Conservation (phyloP, 2,888 invertebrate species). For the Mesorhabditis spiculigera region DNA sequence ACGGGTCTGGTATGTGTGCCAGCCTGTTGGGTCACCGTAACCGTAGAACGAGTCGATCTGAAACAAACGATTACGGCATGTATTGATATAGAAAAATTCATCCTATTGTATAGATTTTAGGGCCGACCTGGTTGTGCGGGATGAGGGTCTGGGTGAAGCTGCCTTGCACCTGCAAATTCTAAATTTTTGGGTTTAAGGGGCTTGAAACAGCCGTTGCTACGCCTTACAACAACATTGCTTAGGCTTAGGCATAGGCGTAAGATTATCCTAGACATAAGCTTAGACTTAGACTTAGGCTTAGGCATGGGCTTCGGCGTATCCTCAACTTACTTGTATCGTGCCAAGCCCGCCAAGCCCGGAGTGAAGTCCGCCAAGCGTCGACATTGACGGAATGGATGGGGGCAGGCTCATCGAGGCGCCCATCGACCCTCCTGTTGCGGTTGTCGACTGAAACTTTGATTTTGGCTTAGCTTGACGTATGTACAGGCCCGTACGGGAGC, state of each 20-base stretch:
- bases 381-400: constrained; percentile 4
- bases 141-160: background rate
- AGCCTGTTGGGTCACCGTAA: constrained; percentile 20
- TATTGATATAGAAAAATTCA: no score
- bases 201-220: background rate
- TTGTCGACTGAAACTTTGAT: background rate
- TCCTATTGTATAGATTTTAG: no score
- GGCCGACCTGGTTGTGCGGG: background rate
- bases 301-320: no score
- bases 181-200: background rate
- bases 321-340: background rate
- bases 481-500: no score
- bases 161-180: background rate
- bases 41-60: constrained; percentile 27
- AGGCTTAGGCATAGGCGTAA: background rate
- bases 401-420: background rate
- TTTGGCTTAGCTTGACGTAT: no score
- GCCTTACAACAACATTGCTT: background rate
- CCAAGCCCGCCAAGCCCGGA: background rate
- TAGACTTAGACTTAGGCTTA: no score
- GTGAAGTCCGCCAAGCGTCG: background rate
- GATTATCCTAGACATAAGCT: no score
- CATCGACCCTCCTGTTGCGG: background rate
- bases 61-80: no score
- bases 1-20: constrained; percentile 28